Base-by-base conservation (phyloP, 2,113 vertebrate genomes). In the Oenanthe melanoleuca region DNA sequence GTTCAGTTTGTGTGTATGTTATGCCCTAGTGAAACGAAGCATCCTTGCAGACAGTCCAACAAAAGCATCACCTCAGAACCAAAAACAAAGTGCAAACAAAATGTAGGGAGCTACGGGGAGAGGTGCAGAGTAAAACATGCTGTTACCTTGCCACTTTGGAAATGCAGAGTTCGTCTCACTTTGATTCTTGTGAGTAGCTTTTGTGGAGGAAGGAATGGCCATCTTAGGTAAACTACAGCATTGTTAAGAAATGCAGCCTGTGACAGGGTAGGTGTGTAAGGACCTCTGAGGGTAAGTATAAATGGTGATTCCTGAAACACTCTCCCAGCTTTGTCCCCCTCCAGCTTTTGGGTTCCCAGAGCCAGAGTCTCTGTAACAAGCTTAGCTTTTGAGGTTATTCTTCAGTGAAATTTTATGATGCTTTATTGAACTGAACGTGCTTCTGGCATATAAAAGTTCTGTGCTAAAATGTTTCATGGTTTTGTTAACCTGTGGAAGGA, bases 161-260 rank as follows among this genome's bases (percentile, higher is more conserved):
- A 52, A 21, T 19, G 5, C 1, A 0, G 9, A 9, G 18, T 47
- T 47, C 12, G 5, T 42, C 17, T 53, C 8, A 5, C 13, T 75
- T 86, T 50, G 18, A 8, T 9, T n/a, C 0, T 37, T 70, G 6
- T 38, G 74, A 34, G 38, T 64, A 24, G 24, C 26, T 82, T 33
- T 60, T 42, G 2, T 40, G 26, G 49, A 53, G 80, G 21, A 12
- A 45, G 25, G 40, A 77, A 21, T 50, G 45, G 24, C 14, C 17
- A 2, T 14, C 16, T 19, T 26, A 5, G 8, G 20, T 18, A 37
- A 29, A 53, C 20, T 23, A 17, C 20, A 50, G 23, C 2, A 0
- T 9, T 31, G 31, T n/a, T 61, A 24, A 24, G 50, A 37, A 55
- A 15, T 34, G 24, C 34, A 34, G 33, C 29, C 28, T 52, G 11